Conservation (phyloP, 2,888 invertebrate species). For the Lacanobia oleracea region DNA sequence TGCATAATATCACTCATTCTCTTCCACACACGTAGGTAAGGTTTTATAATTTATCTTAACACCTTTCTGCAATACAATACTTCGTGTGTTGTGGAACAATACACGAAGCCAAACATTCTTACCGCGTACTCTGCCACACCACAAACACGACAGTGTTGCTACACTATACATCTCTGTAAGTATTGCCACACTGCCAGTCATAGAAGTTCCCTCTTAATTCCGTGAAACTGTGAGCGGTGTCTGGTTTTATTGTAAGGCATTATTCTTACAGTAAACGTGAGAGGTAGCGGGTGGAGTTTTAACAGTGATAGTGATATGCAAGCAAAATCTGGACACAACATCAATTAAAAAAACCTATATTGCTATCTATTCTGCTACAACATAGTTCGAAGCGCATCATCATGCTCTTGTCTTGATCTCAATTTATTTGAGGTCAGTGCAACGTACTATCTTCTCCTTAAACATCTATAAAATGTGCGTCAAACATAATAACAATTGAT, state of each 20-base stretch:
- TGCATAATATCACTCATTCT: background rate
- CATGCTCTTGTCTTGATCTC: no score
- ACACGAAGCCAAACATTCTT: background rate
- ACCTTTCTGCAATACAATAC: background rate
- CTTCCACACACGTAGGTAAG: background rate
- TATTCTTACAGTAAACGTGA: slow-evolving; percentile 1
- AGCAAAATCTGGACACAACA: no score
- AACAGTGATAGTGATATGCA: background rate
- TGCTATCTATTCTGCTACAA: no score
- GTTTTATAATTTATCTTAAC: background rate
- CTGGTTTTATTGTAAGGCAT: slow-evolving; percentile 11
- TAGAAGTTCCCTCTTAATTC: slow-evolving; percentile 33
- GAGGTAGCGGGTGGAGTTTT: background rate
- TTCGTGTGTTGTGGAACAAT: background rate
- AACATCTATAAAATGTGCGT: no score
- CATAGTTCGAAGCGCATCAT: no score
- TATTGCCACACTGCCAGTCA: slow-evolving; percentile 21
- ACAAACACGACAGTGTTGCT: background rate
- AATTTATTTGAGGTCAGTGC: no score
- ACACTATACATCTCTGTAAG: background rate
- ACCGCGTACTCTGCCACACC: background rate
- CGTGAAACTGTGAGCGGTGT: slow-evolving; percentile 15
- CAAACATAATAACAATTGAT: no score
- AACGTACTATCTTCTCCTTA: no score
- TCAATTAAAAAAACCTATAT: no score